Base-by-base conservation (phyloP, 1,140 invertebrate genomes). In the Panonychus citri region DNA sequence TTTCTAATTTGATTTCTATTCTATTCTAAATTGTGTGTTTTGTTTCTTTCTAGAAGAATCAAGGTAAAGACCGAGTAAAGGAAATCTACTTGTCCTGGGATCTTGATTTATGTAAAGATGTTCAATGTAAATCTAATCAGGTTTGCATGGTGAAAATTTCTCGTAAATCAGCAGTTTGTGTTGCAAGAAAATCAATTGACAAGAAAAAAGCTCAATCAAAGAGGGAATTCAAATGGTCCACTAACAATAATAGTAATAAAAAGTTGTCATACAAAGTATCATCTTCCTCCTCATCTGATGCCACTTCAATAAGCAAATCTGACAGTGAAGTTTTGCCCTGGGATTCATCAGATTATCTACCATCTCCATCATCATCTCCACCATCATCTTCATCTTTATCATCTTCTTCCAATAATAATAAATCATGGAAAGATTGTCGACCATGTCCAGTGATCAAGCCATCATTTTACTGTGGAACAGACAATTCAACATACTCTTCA, bases 401-500 rank as follows among this genome's bases (percentile, higher is more conserved):
- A 28, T 27, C 17, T 12, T 21, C 27, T 25, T n/a, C n/a, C n/a
- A 15, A 28, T 51, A 17, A 17, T 17, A 51, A 1, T 15, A 26
- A 27, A 25, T 15, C 28, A 28, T 27, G 28, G 17, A 30, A 15
- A 51, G 25, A 30, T 28, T 88, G 85, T 68, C 78, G 79, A 62
- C 76, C 78, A 57, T 83, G 84, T 73, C 78, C 82, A 48, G 78
- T 84, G 62, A 72, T 78, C 63, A 77, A 82, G 62, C 81, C 82
- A 30, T 77, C 77, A 60, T 87, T 88, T 76, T 74, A 88, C 53
- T 89, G 86, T 70, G 86, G 85, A 58, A 79, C 78, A 34, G 85
- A 90, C 73, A 89, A 90, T 73, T 77, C 81, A 63, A 89, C 86
- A n/a, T 89, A 89, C 73, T 87, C 83, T 66, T 88, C 85, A 54